Conservation (phyloP, 53 echinoderm and acorn worm genomes). For the Actinopyga echinites region DNA sequence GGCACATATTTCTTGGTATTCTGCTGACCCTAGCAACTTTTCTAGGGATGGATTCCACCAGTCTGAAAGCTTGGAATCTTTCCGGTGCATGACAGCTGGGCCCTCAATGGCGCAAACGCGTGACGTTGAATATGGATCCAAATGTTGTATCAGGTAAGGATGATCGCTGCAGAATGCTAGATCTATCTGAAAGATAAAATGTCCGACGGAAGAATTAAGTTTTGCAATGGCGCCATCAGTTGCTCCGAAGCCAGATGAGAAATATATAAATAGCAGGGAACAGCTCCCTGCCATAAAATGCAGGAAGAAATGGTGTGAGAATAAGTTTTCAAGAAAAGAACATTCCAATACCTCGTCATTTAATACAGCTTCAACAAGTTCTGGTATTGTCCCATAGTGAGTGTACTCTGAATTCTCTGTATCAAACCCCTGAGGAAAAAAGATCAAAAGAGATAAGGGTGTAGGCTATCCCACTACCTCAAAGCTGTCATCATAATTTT, state of each 20-base stretch:
- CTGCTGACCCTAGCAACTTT: neutral
- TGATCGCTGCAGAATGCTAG: slow-evolving; percentile 24
- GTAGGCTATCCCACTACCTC: no score
- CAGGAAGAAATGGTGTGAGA: no score
- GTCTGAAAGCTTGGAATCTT: slow-evolving; percentile 24
- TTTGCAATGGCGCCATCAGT: no score
- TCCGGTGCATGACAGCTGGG: slow-evolving; percentile 28
- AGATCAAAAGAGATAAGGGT: neutral
- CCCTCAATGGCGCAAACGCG: slow-evolving; percentile 9
- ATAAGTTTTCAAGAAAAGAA: no score
- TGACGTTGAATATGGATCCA: neutral
- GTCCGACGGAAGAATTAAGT: no score
- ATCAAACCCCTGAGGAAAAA: neutral
- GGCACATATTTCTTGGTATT: slow-evolving; percentile 15
- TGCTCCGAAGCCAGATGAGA: no score
- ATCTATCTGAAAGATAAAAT: neutral
- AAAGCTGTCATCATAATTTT: no score
- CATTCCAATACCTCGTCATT: neutral
- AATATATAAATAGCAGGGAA: no score
- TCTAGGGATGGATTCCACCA: slow-evolving; percentile 30
- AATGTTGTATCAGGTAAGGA: neutral
- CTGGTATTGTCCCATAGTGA: neutral
- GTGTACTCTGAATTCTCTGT: neutral
- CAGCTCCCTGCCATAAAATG: no score
- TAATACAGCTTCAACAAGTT: neutral